These are phyloP conservation scores for Zhengitettix transpicula DNA, from an alignment of 2,888 invertebrate genomes.

Conservation along the genomic window DNA sequence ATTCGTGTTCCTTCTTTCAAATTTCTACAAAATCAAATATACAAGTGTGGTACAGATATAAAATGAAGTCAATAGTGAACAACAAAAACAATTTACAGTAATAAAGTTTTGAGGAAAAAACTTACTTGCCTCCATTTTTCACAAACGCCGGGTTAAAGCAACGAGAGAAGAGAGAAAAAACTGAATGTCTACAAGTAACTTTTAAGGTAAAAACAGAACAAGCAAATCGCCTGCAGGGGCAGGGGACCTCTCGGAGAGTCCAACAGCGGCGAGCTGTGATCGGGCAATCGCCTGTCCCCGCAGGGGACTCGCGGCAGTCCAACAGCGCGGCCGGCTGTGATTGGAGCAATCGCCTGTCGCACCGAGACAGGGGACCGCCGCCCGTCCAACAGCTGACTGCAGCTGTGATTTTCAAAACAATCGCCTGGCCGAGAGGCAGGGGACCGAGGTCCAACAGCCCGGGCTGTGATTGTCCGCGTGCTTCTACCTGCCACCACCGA, in stretches of 20 bases:
- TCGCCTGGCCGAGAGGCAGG: conserved; percentile 7
- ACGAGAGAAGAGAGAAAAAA: no score
- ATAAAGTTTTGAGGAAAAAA: no score
- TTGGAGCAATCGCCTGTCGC: conserved; percentile 21
- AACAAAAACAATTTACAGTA: no score
- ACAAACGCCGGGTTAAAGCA: no score
- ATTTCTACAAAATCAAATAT: no score
- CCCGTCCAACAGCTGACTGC: conserved; percentile 1
- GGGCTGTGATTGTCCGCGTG: conserved; percentile 5
- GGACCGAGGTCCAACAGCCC: conserved; percentile 8
- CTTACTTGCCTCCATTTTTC: no score
- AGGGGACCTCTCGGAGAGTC: neutral
- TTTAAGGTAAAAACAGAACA: no score
- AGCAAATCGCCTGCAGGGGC: neutral
- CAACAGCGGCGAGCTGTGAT: neutral
- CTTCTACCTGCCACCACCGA: conserved; percentile 3
- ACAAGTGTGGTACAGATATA: no score
- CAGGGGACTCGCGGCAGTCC: conserved; percentile 11
- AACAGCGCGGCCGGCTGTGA: conserved; percentile 11
- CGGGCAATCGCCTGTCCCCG: conserved; percentile 12
- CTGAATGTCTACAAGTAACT: no score
- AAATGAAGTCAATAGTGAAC: no score
- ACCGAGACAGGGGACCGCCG: conserved; percentile 8
- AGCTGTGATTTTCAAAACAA: neutral
- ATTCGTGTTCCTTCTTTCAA: no score